Base-by-base conservation (phyloP, 2,888 invertebrate species). In the Melinaea menophilus region DNA sequence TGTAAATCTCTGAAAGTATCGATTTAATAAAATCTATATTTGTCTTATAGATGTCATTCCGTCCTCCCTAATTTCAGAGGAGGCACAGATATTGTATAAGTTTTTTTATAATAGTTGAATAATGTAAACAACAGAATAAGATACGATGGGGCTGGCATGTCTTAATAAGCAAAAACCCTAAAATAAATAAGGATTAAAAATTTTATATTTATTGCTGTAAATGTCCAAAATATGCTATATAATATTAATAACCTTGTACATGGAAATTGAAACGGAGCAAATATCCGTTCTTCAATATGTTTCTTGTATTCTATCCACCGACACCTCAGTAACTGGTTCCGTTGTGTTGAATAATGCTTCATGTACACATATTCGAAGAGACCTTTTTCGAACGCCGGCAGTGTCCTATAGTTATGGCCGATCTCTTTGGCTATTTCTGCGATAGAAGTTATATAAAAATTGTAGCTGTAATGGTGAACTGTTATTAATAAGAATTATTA, bases 361-460 rank as follows among this genome's bases (percentile, higher is more conserved):
- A 31, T 75, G 57, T 75, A 74, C 0, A 74, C 72, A 31, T 75
- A 60, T 5, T 82, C 84, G 59, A 71, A 81, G 0, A 83, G 56
- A 1, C 73, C 73, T 55, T 80, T 82, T 61, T 85, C 86, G 61
- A 81, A 85, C 2, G 78, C 61, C 0, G 86, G 86, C 37, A 86
- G 61, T 0, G 79, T 76, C 4, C 77, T 70, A 65, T 70, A 84
- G 41, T 77, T 71, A n/a, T 64, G 62, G 31, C 81, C 77, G 0
- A 82, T 76, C 0, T 65, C 65, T 12, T 75, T 73, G 1, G 71
- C 72, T 41, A 84, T 70, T 54, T 81, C 86, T 86, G 73, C 3
- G 54, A 9, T 41, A 37, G 5, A 46, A 51, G 33, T 46, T n/a
- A 9, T 45, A 31, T 13, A 5, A 13, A 4, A 22, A 51, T 22